phyloP scores from a whole-genome alignment of 1,140 invertebrate species.

The Cylas formicarius region DNA sequence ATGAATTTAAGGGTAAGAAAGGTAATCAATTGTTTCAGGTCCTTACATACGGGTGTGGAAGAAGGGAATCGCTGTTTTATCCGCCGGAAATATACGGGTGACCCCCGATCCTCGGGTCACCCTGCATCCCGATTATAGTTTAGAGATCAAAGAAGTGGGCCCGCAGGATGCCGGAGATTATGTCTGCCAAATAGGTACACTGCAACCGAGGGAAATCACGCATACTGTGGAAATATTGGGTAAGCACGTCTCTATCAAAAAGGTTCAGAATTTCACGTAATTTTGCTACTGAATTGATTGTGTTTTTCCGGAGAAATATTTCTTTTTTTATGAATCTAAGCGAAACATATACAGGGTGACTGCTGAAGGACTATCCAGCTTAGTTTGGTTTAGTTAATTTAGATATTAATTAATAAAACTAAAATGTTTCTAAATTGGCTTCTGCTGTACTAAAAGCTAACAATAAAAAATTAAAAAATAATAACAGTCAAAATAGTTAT shows the following conservation, averaged over 20 bases:
- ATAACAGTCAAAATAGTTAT: no score
- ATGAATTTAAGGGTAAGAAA: no score
- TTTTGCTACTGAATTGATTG: background rate
- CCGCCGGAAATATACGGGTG: slow-evolving; percentile 51
- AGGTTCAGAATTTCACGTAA: no score
- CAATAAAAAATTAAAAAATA: no score
- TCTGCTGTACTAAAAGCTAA: no score
- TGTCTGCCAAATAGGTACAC: slow-evolving; percentile 53
- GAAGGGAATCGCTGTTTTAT: slow-evolving; percentile 50
- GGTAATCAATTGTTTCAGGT: slow-evolving; percentile 36
- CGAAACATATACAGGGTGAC: no score
- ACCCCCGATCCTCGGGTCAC: slow-evolving; percentile 50
- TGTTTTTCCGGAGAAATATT: slow-evolving; percentile 1
- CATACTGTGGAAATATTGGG: slow-evolving; percentile 54
- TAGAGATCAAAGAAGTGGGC: slow-evolving; percentile 50
- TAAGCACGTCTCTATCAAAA: slow-evolving; percentile 39
- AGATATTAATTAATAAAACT: no score
- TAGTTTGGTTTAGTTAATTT: slow-evolving; percentile 1
- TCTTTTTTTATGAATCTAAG: no score
- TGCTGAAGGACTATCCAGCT: no score
- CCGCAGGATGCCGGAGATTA: slow-evolving; percentile 55
- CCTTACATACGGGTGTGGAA: slow-evolving; percentile 52
- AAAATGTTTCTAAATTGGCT: no score
- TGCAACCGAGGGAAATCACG: slow-evolving; percentile 51
- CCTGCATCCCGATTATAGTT: slow-evolving; percentile 48